Evolutionary conservation across 2,797 vertebrate species (phyloP).

Genomic region (Pachyuromys duprasi): DNA sequence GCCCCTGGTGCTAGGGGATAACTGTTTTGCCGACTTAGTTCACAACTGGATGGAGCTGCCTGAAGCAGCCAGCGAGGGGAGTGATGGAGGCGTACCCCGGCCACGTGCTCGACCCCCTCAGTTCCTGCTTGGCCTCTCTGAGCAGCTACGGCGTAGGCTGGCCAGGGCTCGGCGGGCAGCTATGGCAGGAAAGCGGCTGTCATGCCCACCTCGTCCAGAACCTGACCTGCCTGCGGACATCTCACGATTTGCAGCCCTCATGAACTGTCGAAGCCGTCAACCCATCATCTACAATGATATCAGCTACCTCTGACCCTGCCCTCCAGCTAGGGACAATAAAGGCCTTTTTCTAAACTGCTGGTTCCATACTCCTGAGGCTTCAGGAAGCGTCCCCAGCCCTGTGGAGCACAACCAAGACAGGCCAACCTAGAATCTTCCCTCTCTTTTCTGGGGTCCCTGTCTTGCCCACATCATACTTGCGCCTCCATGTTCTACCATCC

Average conservation of each 20-base stretch:
- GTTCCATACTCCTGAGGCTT: constrained; percentile 26
- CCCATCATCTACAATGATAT: constrained; percentile 98
- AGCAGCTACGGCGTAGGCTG: constrained; percentile 91
- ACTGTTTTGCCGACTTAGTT: constrained; percentile 98
- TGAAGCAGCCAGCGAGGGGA: constrained; percentile 90
- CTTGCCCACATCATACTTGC: not conserved
- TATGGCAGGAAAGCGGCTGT: constrained; percentile 91
- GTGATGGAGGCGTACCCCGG: constrained; percentile 86
- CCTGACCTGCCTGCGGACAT: constrained; percentile 92
- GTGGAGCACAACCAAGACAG: not conserved
- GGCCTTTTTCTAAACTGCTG: constrained; percentile 38
- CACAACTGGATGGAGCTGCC: constrained; percentile 99
- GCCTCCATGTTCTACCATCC: not conserved
- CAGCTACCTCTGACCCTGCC: constrained; percentile 93
- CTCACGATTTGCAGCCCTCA: constrained; percentile 93
- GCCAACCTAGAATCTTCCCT: not conserved
- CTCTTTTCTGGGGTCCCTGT: not conserved
- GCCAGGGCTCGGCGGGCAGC: constrained; percentile 89
- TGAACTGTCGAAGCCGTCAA: constrained; percentile 97
- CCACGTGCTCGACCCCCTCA: constrained; percentile 92
- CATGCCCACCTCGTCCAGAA: constrained; percentile 92
- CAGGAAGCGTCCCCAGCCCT: not conserved
- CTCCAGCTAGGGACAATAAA: constrained; percentile 78
- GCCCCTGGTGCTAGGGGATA: constrained; percentile 96
- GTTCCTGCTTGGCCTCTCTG: constrained; percentile 94